Base-by-base conservation (phyloP, 2,888 invertebrate genomes). In the Colostygia pectinataria region DNA sequence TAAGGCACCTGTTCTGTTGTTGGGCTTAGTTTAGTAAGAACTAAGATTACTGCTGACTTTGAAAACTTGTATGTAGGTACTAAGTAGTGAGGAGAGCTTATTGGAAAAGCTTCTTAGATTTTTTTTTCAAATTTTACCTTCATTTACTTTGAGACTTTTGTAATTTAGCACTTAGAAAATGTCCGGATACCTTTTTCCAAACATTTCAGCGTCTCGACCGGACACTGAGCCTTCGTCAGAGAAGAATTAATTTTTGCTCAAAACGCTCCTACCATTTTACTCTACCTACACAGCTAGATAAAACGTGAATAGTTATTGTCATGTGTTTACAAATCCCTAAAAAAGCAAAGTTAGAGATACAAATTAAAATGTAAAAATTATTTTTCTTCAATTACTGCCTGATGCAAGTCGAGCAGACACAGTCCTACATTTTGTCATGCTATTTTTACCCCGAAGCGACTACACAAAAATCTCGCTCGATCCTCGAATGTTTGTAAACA, bases 211-310 rank as follows among this genome's bases (percentile, higher is more conserved):
- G 31, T 27, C 38, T 44, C 40, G 25, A 53, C 53, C 52, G 50
- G 59, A 53, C 60, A 49, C 52, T 57, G 57, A 63, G 64, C 57
- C 57, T 55, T 53, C 63, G 63, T 67, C 73, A 73, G 55, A 53
- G 49, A 45, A 62, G 63, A 69, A 74, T 73, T 79, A 63, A 73
- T 75, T 76, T 74, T 72, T 68, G 61, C 46, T 2, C 37, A 41
- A 47, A 64, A 51, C 23, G 47, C 67, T 66, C 54, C 68, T 75
- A 77, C 74, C 42, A 66, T 42, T 31, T 27, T 23, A 27, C 8
- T 18, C 7, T 13, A 9, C 14, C 24, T 9, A 24, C 4, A 32
- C n/a, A 10, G 10, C 13, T 29, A 29, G 2, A 13, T 1, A 1
- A 18, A 4, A 18, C 18, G 4, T 18, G n/a, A n/a, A n/a, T n/a